These are phyloP conservation scores for Pardosa pseudoannulata DNA, from an alignment of 2,888 invertebrate genomes.

Conservation along the genomic window DNA sequence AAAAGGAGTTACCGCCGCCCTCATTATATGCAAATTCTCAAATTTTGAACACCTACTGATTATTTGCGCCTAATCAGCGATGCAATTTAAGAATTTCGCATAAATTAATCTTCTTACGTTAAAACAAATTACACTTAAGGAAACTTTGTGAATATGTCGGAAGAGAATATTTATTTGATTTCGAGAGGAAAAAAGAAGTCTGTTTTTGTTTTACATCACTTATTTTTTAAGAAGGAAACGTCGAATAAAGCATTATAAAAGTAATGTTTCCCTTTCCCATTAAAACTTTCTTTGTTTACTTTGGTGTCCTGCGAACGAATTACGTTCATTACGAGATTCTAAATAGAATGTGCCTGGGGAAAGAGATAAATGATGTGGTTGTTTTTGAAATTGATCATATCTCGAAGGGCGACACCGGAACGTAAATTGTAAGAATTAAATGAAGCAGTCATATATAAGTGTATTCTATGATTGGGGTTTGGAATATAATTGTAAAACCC, in stretches of 20 bases:
- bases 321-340: not conserved
- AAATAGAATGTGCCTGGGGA: not conserved
- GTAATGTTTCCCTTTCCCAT: not conserved
- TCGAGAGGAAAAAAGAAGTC: not conserved
- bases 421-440: too few species aligned
- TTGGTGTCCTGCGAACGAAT: not conserved
- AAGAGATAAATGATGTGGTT: not conserved
- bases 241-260: not conserved
- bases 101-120: constrained; percentile 1
- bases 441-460: too few species aligned
- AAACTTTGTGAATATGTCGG: not conserved
- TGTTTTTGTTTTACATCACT: not conserved
- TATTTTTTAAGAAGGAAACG: not conserved
- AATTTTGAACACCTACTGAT: constrained; percentile 3
- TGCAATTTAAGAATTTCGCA: not conserved
- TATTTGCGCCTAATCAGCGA: not conserved
- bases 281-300: not conserved
- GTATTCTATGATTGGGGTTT: too few species aligned
- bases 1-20: not conserved
- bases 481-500: too few species aligned
- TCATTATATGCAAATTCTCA: not conserved
- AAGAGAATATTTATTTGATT: not conserved
- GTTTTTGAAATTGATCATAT: not conserved
- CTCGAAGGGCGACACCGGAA: not conserved
- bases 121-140: constrained; percentile 1